A percentile compares a stretch with the other conserved stretches of the same genome.
phyloP scores from a whole-genome alignment of 1,140 invertebrate species.

The Zaprionus ornatus region DNA sequence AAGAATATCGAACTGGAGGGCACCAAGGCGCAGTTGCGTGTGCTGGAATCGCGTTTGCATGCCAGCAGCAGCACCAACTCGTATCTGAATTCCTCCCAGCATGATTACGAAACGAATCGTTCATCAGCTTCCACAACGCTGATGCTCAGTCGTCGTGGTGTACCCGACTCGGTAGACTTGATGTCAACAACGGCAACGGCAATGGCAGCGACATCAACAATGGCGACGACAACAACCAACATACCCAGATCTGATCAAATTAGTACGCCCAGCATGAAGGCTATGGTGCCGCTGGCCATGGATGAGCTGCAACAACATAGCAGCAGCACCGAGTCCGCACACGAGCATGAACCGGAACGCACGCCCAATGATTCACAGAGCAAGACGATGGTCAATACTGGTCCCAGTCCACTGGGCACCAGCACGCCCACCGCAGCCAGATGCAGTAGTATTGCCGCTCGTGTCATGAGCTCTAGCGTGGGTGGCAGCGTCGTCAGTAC shows the following conservation, averaged over 20 bases:
- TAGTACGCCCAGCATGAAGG: conserved; percentile 85
- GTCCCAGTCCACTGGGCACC: conserved; percentile 72
- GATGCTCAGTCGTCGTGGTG: conserved; percentile 74
- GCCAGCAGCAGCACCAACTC: conserved; percentile 65
- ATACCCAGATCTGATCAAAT: conserved; percentile 71
- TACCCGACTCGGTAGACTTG: conserved; percentile 63
- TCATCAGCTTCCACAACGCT: conserved; percentile 80
- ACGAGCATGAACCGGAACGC: conserved; percentile 84
- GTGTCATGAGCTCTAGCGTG: conserved; percentile 77
- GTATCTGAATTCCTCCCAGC: conserved; percentile 75
- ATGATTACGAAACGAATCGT: conserved; percentile 81
- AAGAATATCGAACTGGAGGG: conserved; percentile 92
- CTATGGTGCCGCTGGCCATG: conserved; percentile 85
- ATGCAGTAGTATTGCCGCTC: conserved; percentile 59
- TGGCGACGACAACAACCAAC: conserved; percentile 40
- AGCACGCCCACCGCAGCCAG: conserved; percentile 84
- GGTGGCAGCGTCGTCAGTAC: conserved; percentile 67
- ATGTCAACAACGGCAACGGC: conserved; percentile 42
- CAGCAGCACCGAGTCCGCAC: conserved; percentile 87
- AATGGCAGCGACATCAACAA: conserved; percentile 14
- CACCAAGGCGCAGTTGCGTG: conserved; percentile 89
- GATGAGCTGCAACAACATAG: conserved; percentile 86
- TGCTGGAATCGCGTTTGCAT: conserved; percentile 86
- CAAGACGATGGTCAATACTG: conserved; percentile 55
- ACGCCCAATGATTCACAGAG: conserved; percentile 54